A percentile compares a stretch with the other conserved stretches of the same genome.
phyloP scores from a whole-genome alignment of 2,888 invertebrate species.

The Congeria kusceri region DNA sequence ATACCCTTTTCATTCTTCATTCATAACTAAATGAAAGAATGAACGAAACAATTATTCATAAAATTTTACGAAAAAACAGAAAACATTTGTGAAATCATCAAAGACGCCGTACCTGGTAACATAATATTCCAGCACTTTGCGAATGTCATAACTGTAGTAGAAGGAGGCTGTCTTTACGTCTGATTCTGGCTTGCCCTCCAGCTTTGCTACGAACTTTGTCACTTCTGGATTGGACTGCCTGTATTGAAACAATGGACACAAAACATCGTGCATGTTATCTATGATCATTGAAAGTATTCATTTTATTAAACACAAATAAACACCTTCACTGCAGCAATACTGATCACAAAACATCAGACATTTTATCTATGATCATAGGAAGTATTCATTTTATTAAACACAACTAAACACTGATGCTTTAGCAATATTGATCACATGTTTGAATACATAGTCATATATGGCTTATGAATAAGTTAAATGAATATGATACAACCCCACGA shows the following conservation, averaged over 20 bases:
- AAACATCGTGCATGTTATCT: neutral
- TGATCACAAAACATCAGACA: neutral
- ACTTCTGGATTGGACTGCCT: constrained; percentile 84
- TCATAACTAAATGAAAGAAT: too few species aligned
- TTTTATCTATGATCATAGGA: neutral
- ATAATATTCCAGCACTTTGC: constrained; percentile 79
- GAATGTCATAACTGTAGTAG: constrained; percentile 74
- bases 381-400: too few species aligned
- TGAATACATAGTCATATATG: too few species aligned
- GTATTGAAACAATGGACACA: constrained; percentile 17
- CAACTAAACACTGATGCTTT: too few species aligned
- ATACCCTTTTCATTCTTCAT: too few species aligned
- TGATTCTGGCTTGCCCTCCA: constrained; percentile 65
- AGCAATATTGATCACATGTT: neutral
- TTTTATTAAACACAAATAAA: too few species aligned
- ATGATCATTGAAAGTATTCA: too few species aligned
- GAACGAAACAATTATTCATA: too few species aligned
- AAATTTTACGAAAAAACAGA: too few species aligned
- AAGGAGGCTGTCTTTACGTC: constrained; percentile 61
- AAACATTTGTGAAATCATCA: too few species aligned
- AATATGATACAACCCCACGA: neutral
- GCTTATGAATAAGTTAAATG: neutral
- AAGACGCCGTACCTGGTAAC: constrained; percentile 80
- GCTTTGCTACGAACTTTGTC: constrained; percentile 72
- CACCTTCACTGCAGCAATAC: too few species aligned